These are phyloP conservation scores for Lucinisca nassula DNA, from an alignment of 2,888 invertebrate genomes.

Conservation along the genomic window DNA sequence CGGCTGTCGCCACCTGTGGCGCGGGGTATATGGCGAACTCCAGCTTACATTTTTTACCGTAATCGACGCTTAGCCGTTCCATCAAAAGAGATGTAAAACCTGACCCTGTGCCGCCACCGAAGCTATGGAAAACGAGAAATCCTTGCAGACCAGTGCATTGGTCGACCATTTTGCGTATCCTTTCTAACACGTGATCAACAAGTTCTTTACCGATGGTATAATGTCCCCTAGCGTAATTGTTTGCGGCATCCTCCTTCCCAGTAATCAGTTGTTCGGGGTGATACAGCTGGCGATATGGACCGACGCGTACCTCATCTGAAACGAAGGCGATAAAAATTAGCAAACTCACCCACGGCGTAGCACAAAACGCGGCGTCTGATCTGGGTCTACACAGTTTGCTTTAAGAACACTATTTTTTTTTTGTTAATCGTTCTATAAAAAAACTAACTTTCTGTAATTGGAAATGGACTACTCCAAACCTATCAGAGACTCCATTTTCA, in stretches of 20 bases:
- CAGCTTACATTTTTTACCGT: slow-evolving; percentile 54
- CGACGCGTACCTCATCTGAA: slow-evolving; percentile 51
- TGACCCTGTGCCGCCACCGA: slow-evolving; percentile 53
- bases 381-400: too few relatives aligned
- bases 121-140: slow-evolving; percentile 48
- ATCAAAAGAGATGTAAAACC: slow-evolving; percentile 51
- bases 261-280: slow-evolving; percentile 55
- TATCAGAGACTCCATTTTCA: too few relatives aligned
- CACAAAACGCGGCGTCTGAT: too few relatives aligned
- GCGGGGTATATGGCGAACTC: slow-evolving; percentile 53
- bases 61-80: slow-evolving; percentile 53
- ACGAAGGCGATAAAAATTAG: too few relatives aligned
- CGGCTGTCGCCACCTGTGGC: slow-evolving; percentile 48
- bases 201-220: slow-evolving; percentile 54
- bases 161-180: slow-evolving; percentile 72
- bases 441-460: too few relatives aligned
- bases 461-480: too few relatives aligned
- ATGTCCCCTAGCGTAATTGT: slow-evolving; percentile 55
- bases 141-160: slow-evolving; percentile 86
- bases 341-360: too few relatives aligned
- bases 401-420: too few relatives aligned
- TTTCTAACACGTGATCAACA: slow-evolving; percentile 41
- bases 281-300: slow-evolving; percentile 49
- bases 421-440: too few relatives aligned
- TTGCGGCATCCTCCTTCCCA: slow-evolving; percentile 57